These are phyloP conservation scores for Brachionus rubens DNA, from an alignment of 1,140 invertebrate genomes.

Conservation along the genomic window DNA sequence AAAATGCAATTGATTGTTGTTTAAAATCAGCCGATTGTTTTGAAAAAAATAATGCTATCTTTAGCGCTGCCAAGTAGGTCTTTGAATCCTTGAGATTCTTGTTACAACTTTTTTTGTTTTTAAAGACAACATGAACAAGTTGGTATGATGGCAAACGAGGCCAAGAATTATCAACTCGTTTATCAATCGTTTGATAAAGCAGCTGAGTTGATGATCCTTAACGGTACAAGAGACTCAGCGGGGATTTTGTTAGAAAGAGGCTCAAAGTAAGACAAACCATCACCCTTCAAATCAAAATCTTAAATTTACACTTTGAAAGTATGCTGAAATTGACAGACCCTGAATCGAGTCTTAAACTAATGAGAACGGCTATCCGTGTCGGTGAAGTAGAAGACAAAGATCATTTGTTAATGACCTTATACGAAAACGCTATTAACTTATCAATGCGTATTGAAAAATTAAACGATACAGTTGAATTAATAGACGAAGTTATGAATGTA, in stretches of 20 bases:
- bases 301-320: background rate
- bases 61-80: conserved; percentile 33
- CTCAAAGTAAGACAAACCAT: background rate
- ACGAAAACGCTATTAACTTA: conserved; percentile 31
- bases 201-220: conserved; percentile 14
- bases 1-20: conserved; percentile 25
- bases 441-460: background rate
- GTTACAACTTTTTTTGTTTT: background rate
- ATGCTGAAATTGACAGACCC: conserved; percentile 17
- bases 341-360: background rate
- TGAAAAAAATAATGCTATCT: conserved; percentile 12
- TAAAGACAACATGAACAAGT: conserved; percentile 40
- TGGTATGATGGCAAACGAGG: conserved; percentile 15
- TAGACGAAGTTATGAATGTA: background rate
- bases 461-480: background rate
- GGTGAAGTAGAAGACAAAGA: conserved; percentile 38
- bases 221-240: conserved; percentile 37
- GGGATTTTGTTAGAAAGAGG: conserved; percentile 29
- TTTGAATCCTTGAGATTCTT: background rate
- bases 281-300: background rate
- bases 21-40: conserved; percentile 26
- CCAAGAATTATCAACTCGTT: background rate
- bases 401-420: background rate
- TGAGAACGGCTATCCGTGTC: conserved; percentile 11
- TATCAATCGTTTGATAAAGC: conserved; percentile 22